Percentiles rank a stretch among this genome's conserved stretches.
phyloP scores from a whole-genome alignment of 2,888 invertebrate species.

The Tholera decimalis region DNA sequence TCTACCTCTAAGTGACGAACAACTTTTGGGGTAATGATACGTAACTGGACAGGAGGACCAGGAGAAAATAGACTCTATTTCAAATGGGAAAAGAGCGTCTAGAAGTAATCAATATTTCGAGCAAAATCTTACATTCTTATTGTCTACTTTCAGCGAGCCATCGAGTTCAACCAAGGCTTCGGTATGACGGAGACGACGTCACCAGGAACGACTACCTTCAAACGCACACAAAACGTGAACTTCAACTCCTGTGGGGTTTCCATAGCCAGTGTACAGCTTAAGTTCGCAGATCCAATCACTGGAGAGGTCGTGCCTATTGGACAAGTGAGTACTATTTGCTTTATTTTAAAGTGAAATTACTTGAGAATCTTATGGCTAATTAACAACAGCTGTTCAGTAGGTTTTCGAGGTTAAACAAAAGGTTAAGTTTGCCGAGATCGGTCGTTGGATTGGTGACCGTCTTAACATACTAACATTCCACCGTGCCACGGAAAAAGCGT shows the following conservation, averaged over 20 bases:
- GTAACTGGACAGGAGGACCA: no score
- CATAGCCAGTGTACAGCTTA: slow-evolving; percentile 78
- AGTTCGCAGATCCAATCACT: slow-evolving; percentile 80
- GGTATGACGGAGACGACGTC: slow-evolving; percentile 87
- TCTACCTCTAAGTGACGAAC: no score
- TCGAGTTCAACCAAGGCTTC: slow-evolving; percentile 86
- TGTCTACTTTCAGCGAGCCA: slow-evolving; percentile 72
- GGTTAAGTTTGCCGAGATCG: no score
- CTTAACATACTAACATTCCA: no score
- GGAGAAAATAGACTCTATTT: not conserved
- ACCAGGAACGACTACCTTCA: slow-evolving; percentile 75
- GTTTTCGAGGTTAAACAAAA: no score
- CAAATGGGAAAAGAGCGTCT: not conserved
- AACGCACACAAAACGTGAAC: slow-evolving; percentile 73
- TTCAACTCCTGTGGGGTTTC: slow-evolving; percentile 81
- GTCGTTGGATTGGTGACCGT: no score
- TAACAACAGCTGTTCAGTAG: no score
- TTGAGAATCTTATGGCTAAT: no score
- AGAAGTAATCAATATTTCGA: not conserved
- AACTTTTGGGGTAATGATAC: not conserved
- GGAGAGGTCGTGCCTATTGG: slow-evolving; percentile 81
- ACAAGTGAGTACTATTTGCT: slow-evolving; percentile 76
- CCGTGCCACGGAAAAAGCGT: no score
- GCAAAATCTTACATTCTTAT: not conserved
- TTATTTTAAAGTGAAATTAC: no score